phyloP scores from a whole-genome alignment of 2,113 vertebrate genomes.

The Xenopus borealis region DNA sequence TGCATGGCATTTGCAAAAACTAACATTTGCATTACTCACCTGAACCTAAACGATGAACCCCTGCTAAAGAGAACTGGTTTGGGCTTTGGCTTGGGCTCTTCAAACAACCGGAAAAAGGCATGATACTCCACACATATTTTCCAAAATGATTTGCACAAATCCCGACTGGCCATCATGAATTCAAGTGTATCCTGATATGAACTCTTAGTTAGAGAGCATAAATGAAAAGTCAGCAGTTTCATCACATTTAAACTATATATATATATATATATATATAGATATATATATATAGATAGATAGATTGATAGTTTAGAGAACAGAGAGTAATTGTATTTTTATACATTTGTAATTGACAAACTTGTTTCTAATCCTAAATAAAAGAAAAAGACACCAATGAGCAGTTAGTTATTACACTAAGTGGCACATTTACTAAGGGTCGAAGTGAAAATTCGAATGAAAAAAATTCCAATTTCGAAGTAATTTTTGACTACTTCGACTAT shows the following conservation, averaged over 20 bases:
- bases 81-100: conserved; percentile 94
- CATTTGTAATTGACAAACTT: too few relatives aligned
- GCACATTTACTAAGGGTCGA: too few relatives aligned
- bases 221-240: not conserved
- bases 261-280: not conserved
- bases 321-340: too few relatives aligned
- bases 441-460: too few relatives aligned
- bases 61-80: conserved; percentile 92
- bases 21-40: conserved; percentile 62
- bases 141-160: conserved; percentile 98
- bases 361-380: too few relatives aligned
- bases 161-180: conserved; percentile 92
- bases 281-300: too few relatives aligned
- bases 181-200: conserved; percentile 92
- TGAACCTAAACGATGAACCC: conserved; percentile 97
- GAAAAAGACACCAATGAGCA: too few relatives aligned
- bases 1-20: too few relatives aligned
- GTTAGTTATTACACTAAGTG: too few relatives aligned
- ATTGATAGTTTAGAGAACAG: too few relatives aligned
- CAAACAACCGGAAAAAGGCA: conserved; percentile 96
- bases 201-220: conserved; percentile 66
- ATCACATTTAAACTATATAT: not conserved
- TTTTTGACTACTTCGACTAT: too few relatives aligned
- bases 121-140: conserved; percentile 98
- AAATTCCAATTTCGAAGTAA: too few relatives aligned